A percentile compares a stretch with the other conserved stretches of the same genome.
These are phyloP conservation scores for Cephus spinipes DNA, from an alignment of 2,888 invertebrate species.

Conservation along the genomic window DNA sequence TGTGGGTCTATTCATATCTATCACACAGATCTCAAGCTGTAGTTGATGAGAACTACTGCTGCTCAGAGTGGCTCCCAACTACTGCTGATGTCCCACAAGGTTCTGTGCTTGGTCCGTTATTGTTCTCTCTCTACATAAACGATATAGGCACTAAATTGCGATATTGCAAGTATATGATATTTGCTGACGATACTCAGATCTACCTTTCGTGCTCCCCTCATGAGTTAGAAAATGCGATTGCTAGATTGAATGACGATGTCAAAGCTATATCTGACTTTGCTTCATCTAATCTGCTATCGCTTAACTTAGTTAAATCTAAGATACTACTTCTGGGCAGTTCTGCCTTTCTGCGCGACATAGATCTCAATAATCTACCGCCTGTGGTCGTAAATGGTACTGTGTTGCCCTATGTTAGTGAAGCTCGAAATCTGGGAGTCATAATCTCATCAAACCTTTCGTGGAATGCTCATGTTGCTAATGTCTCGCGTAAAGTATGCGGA, in stretches of 20 bases:
- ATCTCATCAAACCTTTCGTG: constrained; percentile 10
- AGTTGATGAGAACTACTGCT: too few species aligned
- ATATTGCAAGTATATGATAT: constrained; percentile 6
- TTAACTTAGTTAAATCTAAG: background rate
- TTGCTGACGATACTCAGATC: constrained; percentile 20
- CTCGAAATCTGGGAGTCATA: constrained; percentile 7
- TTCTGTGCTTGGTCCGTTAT: too few species aligned
- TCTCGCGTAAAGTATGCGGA: constrained; percentile 1
- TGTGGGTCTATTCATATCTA: too few species aligned
- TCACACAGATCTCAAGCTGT: too few species aligned
- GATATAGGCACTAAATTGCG: constrained; percentile 2
- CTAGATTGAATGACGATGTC: background rate
- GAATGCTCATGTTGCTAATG: constrained; percentile 1
- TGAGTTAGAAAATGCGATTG: background rate
- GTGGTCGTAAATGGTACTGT: too few species aligned
- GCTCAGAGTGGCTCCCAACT: too few species aligned
- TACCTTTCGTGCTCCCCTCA: constrained; percentile 4
- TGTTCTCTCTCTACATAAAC: background rate
- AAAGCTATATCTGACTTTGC: background rate
- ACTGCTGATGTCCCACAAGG: too few species aligned
- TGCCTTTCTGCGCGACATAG: background rate
- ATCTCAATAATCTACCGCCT: background rate
- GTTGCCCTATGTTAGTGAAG: too few species aligned
- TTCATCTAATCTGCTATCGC: background rate
- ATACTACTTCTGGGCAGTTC: constrained; percentile 9